Evolutionary conservation across 2,888 invertebrate genomes (phyloP).

Genomic region (Sabellastarte sp.): DNA sequence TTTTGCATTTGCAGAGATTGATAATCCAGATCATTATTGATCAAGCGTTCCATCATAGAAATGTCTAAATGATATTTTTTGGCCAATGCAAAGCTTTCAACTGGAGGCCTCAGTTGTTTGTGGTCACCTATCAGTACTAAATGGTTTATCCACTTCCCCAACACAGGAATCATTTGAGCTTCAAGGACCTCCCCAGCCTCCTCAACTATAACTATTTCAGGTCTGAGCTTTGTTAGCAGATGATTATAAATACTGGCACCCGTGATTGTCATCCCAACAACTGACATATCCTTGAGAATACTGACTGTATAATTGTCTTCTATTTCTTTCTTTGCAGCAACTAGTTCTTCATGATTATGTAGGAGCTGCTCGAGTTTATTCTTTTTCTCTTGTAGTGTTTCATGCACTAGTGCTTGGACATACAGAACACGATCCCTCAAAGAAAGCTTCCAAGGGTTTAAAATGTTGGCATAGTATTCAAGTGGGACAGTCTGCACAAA

Average conservation of each 20-base stretch:
- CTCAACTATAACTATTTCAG: conserved; percentile 21
- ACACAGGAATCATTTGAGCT: conserved; percentile 19
- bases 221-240: conserved; percentile 14
- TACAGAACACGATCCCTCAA: neutral
- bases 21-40: conserved; percentile 20
- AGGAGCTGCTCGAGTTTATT: neutral
- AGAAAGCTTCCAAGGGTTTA: too few relatives aligned
- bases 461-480: too few relatives aligned
- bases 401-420: neutral
- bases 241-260: conserved; percentile 21
- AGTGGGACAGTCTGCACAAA: too few relatives aligned
- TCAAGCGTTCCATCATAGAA: conserved; percentile 26
- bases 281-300: conserved; percentile 4
- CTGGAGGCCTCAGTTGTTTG: conserved; percentile 22
- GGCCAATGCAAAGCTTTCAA: conserved; percentile 12
- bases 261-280: conserved; percentile 27
- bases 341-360: neutral
- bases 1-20: conserved; percentile 17
- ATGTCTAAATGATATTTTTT: conserved; percentile 20
- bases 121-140: conserved; percentile 26
- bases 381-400: neutral
- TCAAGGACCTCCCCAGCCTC: conserved; percentile 27
- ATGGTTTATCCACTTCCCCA: conserved; percentile 18
- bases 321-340: conserved; percentile 8
- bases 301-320: conserved; percentile 8